Evolutionary conservation across 1,140 invertebrate genomes (phyloP).

Genomic region (Stegodyphus dumicola): DNA sequence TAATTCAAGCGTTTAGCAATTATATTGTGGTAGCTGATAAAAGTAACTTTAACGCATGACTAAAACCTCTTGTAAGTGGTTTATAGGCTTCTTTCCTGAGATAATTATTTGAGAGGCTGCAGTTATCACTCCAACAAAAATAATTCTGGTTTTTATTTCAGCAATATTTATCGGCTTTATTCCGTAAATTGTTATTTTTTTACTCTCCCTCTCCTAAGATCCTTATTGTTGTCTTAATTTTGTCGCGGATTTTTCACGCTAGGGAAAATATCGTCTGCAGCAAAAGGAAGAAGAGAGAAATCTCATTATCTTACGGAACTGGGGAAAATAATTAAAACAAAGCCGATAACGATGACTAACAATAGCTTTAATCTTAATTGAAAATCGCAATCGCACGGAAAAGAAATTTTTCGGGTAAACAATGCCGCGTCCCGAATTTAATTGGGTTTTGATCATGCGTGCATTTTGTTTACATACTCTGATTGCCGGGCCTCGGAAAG

Average conservation of each 20-base stretch:
- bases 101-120: slow-evolving; percentile 55
- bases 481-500: slow-evolving; percentile 10
- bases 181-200: slow-evolving; percentile 5
- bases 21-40: slow-evolving; percentile 53
- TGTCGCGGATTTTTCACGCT: slow-evolving; percentile 58
- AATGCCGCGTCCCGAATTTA: slow-evolving; percentile 56
- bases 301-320: slow-evolving; percentile 59
- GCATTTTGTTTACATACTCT: slow-evolving; percentile 57
- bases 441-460: slow-evolving; percentile 60
- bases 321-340: slow-evolving; percentile 61
- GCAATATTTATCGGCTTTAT: slow-evolving; percentile 60
- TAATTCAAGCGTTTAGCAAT: slow-evolving; percentile 61
- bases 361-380: slow-evolving; percentile 61
- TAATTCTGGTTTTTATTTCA: slow-evolving; percentile 52
- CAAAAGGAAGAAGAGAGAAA: slow-evolving; percentile 1
- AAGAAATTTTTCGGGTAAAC: slow-evolving; percentile 55
- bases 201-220: slow-evolving; percentile 8
- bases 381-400: slow-evolving; percentile 60
- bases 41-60: slow-evolving; percentile 60
- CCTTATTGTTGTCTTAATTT: slow-evolving; percentile 60
- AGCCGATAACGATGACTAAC: slow-evolving; percentile 61
- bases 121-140: slow-evolving; percentile 57
- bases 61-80: slow-evolving; percentile 58
- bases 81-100: slow-evolving; percentile 57
- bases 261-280: background rate